phyloP scores from a whole-genome alignment of 1,140 invertebrate species.

The Ceratina calcarata region DNA sequence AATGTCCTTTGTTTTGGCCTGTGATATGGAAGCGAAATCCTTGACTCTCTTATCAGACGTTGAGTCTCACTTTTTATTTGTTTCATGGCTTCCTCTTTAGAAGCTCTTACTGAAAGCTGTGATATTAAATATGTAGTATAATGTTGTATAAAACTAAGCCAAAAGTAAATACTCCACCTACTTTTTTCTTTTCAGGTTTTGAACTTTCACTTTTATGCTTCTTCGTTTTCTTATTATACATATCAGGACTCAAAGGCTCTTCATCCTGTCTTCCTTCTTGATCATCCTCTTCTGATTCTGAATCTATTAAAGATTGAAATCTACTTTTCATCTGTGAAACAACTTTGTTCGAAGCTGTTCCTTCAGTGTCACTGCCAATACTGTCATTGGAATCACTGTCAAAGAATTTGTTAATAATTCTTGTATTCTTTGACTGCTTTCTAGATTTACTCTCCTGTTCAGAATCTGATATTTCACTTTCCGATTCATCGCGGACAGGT shows the following conservation, averaged over 20 bases:
- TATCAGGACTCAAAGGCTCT: constrained; percentile 10
- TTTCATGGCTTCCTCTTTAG: constrained; percentile 75
- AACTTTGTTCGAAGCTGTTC: neutral
- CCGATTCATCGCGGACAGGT: neutral
- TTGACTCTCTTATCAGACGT: constrained; percentile 85
- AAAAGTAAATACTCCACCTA: neutral
- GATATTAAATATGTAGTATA: constrained; percentile 18
- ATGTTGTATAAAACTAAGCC: neutral
- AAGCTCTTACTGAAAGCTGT: constrained; percentile 65
- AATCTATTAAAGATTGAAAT: constrained; percentile 42
- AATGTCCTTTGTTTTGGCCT: constrained; percentile 86
- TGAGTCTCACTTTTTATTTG: constrained; percentile 83
- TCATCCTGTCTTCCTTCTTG: constrained; percentile 6
- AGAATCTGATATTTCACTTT: constrained; percentile 8
- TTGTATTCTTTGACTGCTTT: constrained; percentile 28
- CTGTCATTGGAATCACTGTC: constrained; percentile 58
- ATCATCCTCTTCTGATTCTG: constrained; percentile 46
- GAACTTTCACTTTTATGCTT: constrained; percentile 24
- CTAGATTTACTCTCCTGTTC: constrained; percentile 12
- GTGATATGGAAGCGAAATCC: constrained; percentile 88
- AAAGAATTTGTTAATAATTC: constrained; percentile 27
- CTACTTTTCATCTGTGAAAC: constrained; percentile 16
- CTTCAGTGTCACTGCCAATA: neutral
- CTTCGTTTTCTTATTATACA: constrained; percentile 18
- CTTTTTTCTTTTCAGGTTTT: constrained; percentile 18